Evolutionary conservation across 2,888 invertebrate species (phyloP).

Genomic region (Cerceris ruficornis): DNA sequence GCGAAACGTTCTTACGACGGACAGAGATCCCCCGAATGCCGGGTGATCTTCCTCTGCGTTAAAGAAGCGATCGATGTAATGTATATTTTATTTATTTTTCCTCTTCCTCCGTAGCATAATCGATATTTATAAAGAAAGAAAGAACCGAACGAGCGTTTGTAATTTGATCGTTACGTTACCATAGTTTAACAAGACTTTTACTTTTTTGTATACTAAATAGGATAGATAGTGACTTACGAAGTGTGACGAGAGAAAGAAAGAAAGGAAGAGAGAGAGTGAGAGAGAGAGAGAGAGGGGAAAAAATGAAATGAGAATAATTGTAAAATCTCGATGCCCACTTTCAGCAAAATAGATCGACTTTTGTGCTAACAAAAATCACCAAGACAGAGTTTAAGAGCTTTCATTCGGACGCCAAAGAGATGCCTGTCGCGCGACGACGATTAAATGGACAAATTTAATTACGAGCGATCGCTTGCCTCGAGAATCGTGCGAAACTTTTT

Average conservation of each 20-base stretch:
- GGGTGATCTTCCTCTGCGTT: background rate
- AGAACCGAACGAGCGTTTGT: conserved; percentile 6
- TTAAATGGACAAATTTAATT: conserved; percentile 2
- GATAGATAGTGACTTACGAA: conserved; percentile 10
- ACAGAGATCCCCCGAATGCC: background rate
- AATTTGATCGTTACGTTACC: conserved; percentile 34
- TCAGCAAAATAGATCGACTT: conserved; percentile 15
- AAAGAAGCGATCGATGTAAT: conserved; percentile 12
- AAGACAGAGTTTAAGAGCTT: too few species aligned
- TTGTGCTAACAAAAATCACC: background rate
- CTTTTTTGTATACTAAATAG: conserved; percentile 43
- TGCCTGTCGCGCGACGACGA: too few species aligned
- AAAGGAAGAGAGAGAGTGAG: conserved; percentile 2
- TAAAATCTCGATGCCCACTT: conserved; percentile 41
- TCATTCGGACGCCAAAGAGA: too few species aligned
- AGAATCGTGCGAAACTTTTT: background rate
- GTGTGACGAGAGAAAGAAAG: conserved; percentile 2
- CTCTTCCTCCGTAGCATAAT: conserved; percentile 12
- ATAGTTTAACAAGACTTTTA: conserved; percentile 27
- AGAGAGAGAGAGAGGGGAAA: conserved; percentile 3
- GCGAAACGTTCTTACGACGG: conserved; percentile 6
- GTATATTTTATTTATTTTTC: conserved; percentile 42
- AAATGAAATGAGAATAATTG: conserved; percentile 12
- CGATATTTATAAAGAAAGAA: conserved; percentile 38
- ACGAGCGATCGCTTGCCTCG: conserved; percentile 8